A percentile compares a stretch with the other conserved stretches of the same genome.
phyloP scores from a whole-genome alignment of 2,888 invertebrate genomes.

The Coenonympha glycerion region DNA sequence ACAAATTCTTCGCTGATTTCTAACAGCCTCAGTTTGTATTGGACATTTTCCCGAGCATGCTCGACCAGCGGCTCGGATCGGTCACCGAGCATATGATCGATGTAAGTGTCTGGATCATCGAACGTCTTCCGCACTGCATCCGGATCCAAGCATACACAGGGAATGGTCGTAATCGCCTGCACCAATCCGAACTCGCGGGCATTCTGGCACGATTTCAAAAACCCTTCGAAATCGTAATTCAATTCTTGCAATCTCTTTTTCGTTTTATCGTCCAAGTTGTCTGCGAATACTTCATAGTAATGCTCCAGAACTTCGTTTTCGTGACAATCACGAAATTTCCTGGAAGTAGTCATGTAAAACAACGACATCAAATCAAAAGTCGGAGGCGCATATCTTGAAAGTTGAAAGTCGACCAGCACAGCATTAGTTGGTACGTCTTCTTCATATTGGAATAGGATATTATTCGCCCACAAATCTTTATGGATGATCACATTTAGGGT shows the following conservation, averaged over 20 bases:
- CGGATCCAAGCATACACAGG: constrained; percentile 39
- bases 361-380: constrained; percentile 54
- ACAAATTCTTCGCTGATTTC: constrained; percentile 50
- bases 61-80: constrained; percentile 33
- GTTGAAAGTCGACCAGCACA: constrained; percentile 57
- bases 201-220: constrained; percentile 27
- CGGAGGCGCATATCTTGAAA: constrained; percentile 54
- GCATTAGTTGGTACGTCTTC: constrained; percentile 41
- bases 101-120: constrained; percentile 34
- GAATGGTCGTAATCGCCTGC: constrained; percentile 32
- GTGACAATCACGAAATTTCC: constrained; percentile 41
- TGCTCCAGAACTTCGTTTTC: constrained; percentile 40
- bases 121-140: constrained; percentile 30
- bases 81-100: constrained; percentile 28
- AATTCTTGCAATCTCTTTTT: constrained; percentile 36
- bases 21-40: constrained; percentile 39
- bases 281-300: constrained; percentile 44
- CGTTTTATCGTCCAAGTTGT: constrained; percentile 37
- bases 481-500: constrained; percentile 55
- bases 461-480: constrained; percentile 61
- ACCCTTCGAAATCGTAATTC: constrained; percentile 26
- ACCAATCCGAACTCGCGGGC: constrained; percentile 30
- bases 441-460: constrained; percentile 56
- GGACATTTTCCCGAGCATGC: constrained; percentile 30
- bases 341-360: constrained; percentile 48